phyloP scores from a whole-genome alignment of 2,113 vertebrate genomes.

The Hemiprocne comata region DNA sequence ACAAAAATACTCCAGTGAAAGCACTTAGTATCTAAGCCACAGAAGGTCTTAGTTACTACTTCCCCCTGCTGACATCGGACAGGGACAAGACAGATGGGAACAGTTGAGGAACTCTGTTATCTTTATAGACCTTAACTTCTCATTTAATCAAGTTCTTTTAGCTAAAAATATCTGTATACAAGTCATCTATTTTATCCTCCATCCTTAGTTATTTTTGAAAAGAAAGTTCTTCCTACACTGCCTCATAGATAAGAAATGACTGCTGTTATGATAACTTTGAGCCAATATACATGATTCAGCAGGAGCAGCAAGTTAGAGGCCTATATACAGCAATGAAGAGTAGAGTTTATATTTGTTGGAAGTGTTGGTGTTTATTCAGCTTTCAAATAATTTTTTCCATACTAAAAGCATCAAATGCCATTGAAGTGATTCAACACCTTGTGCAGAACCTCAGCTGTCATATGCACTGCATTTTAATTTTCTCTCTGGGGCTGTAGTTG shows the following conservation, averaged over 20 bases:
- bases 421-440: background rate
- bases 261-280: background rate
- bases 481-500: background rate
- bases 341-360: background rate
- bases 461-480: background rate
- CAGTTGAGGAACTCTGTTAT: slow-evolving; percentile 29
- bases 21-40: slow-evolving; percentile 6
- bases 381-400: background rate
- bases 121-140: slow-evolving; percentile 5
- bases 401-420: background rate
- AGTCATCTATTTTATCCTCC: background rate
- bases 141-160: background rate
- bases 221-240: background rate
- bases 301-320: background rate
- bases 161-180: slow-evolving; percentile 11
- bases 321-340: background rate
- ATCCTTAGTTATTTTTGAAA: background rate
- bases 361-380: background rate
- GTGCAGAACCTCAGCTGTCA: background rate
- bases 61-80: slow-evolving; percentile 67
- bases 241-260: background rate
- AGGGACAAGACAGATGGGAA: slow-evolving; percentile 16
- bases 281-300: background rate
- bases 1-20: slow-evolving; percentile 53
- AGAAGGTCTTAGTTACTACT: slow-evolving; percentile 66